A percentile compares a stretch with the other conserved stretches of the same genome.
phyloP scores from a whole-genome alignment of 2,113 vertebrate species.

The Notechis scutatus region DNA sequence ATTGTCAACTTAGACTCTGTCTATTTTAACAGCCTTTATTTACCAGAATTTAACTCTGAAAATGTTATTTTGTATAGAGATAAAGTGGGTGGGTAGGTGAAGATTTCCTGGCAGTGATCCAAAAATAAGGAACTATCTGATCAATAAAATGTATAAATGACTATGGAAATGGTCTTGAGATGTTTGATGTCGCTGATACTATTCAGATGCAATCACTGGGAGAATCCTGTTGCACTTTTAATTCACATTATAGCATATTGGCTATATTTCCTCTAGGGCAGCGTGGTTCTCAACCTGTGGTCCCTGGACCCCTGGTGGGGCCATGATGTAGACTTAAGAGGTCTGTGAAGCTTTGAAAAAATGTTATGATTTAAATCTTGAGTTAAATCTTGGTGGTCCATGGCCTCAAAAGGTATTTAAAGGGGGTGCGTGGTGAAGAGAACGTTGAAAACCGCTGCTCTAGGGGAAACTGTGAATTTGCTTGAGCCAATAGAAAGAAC shows the following conservation, averaged over 20 bases:
- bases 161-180: not conserved
- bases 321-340: not conserved
- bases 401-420: too few species aligned
- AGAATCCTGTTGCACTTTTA: not conserved
- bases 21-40: not conserved
- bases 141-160: not conserved
- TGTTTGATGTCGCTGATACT: not conserved
- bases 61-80: not conserved
- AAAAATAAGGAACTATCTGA: not conserved
- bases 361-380: too few species aligned
- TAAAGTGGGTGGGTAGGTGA: not conserved
- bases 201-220: not conserved
- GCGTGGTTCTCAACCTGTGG: not conserved
- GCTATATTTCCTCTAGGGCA: not conserved
- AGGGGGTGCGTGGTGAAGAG: too few species aligned
- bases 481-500: not conserved
- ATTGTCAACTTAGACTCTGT: not conserved
- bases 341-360: not conserved
- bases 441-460: too few species aligned
- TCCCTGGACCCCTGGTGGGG: too few species aligned
- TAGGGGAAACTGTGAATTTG: too few species aligned
- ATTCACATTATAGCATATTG: not conserved
- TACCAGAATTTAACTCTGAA: not conserved
- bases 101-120: not conserved
- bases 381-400: too few species aligned